Conservation (phyloP, 2,888 invertebrate genomes). For the Acanthacorydalis orientalis region DNA sequence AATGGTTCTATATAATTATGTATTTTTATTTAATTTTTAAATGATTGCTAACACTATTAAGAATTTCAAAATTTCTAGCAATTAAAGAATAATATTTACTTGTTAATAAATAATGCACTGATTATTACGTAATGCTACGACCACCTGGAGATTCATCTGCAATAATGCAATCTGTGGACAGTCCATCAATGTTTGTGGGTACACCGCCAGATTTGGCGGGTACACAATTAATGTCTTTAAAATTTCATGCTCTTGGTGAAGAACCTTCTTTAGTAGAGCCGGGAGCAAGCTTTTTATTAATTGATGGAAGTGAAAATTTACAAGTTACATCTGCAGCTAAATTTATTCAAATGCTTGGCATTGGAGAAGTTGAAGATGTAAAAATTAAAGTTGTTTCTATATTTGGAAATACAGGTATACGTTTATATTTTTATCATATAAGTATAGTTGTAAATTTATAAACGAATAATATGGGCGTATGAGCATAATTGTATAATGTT, state of each 20-base stretch:
- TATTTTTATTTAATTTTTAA: too few relatives aligned
- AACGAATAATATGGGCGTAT: too few relatives aligned
- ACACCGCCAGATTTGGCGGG: conserved; percentile 7
- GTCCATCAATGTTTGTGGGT: conserved; percentile 12
- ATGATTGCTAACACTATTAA: too few relatives aligned
- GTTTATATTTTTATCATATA: background rate
- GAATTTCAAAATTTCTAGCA: too few relatives aligned
- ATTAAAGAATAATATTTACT: too few relatives aligned
- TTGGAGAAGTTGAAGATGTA: conserved; percentile 24
- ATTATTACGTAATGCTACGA: background rate
- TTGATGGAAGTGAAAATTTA: conserved; percentile 43
- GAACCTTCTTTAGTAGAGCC: conserved; percentile 8
- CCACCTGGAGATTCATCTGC: conserved; percentile 10
- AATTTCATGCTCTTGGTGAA: conserved; percentile 9
- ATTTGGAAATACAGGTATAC: conserved; percentile 54
- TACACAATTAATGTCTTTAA: conserved; percentile 9
- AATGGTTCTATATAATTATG: too few relatives aligned
- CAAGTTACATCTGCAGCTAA: conserved; percentile 36
- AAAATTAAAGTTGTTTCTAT: conserved; percentile 67
- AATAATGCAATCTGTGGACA: conserved; percentile 20
- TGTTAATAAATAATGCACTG: too few relatives aligned
- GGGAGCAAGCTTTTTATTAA: conserved; percentile 33
- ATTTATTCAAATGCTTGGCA: conserved; percentile 31
- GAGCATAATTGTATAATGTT: too few relatives aligned
- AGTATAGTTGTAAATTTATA: background rate